Base-by-base conservation (phyloP, 2,113 vertebrate genomes). In the Oxyura jamaicensis region DNA sequence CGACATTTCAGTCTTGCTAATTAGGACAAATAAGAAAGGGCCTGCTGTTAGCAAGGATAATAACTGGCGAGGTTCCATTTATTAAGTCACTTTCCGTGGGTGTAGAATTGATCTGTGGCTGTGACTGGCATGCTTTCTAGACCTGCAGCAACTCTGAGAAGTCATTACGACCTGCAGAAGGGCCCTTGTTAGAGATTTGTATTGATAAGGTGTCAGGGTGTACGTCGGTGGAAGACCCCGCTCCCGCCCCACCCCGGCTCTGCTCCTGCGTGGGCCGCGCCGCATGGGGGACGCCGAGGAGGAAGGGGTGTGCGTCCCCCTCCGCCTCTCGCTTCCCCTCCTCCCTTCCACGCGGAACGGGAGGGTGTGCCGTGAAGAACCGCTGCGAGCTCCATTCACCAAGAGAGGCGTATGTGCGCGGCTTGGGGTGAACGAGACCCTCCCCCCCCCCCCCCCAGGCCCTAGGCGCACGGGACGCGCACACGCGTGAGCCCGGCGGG, bases 31-130 rank as follows among this genome's bases (percentile, higher is more conserved):
- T 97, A 90, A 96, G 95, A 95, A 96, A 89, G 92, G 95, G 58
- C 80, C 96, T 95, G 95, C 94, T 97, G 96, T 94, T 95, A 91
- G 94, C 85, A 63, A 86, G 92, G 96, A 95, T 95, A 95, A 95
- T 91, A 95, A 95, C 93, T 89, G 89, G 86, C 73, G 83, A 92
- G 94, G 71, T 93, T 71, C 95, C 96, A 95, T 97, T 97, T 97
- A 98, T 97, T 97, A 97, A 97, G 95, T 95, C 95, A 65, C 91
- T 95, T 94, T 96, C 96, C 72, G 93, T 97, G 91, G 97, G 97
- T 91, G 96, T 92, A 77, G 95, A 91, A 97, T 97, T 97, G 97
- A 98, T 97, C 95, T 88, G 92, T 62, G 95, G 80, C 91, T 92
- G 88, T 97, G 96, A 96, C 88, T 96, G 96, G 92, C 97, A 95